Conservation (phyloP, 2,113 vertebrate species). For the Struthio camelus region DNA sequence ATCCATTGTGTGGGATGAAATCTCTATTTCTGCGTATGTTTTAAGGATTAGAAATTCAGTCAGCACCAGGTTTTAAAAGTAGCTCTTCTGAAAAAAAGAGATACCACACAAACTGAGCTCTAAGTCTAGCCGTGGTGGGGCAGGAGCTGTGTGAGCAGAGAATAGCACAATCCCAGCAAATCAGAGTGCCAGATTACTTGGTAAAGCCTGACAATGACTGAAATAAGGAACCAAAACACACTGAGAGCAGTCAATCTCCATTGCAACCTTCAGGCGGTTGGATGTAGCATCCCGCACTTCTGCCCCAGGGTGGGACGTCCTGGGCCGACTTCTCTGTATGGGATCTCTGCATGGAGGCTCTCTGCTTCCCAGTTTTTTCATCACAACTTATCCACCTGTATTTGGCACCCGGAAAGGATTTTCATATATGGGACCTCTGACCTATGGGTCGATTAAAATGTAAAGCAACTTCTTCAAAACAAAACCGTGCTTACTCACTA, state of each 20-base stretch:
- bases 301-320: neutral
- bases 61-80: neutral
- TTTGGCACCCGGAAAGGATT: neutral
- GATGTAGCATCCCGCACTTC: too few species aligned
- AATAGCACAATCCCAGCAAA: neutral
- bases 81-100: neutral
- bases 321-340: neutral
- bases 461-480: neutral
- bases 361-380: neutral
- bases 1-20: neutral
- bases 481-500: neutral
- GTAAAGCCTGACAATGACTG: neutral
- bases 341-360: neutral
- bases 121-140: neutral
- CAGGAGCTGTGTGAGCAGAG: neutral
- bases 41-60: neutral
- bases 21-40: constrained; percentile 5
- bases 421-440: neutral
- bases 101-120: neutral
- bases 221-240: neutral
- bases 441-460: neutral
- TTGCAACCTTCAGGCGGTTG: too few species aligned
- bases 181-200: neutral
- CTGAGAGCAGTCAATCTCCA: neutral
- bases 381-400: too few species aligned